These are phyloP conservation scores for Camptogramma bilineatum DNA, from an alignment of 2,888 invertebrate genomes.

Conservation along the genomic window DNA sequence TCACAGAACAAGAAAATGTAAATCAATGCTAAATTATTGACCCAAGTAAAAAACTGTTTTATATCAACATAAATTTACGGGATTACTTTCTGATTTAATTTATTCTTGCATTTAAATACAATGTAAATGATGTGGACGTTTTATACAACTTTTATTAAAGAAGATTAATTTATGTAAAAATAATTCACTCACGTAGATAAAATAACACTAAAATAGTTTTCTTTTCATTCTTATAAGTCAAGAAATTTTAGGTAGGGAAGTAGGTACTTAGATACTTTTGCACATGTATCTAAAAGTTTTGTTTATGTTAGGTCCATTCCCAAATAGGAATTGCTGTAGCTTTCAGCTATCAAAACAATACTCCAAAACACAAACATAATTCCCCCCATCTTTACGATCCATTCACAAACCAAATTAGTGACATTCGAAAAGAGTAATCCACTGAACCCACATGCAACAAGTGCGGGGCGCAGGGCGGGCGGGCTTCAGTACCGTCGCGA, in stretches of 20 bases:
- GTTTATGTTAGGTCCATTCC: neutral
- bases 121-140: neutral
- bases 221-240: no score
- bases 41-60: slow-evolving; percentile 38
- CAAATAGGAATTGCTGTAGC: neutral
- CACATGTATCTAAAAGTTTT: no score
- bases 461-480: slow-evolving; percentile 56
- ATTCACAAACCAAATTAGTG: slow-evolving; percentile 61
- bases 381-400: slow-evolving; percentile 39
- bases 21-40: slow-evolving; percentile 42
- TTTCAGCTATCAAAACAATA: neutral
- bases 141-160: neutral
- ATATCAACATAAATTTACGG: slow-evolving; percentile 37
- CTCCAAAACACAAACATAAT: neutral
- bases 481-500: slow-evolving; percentile 79
- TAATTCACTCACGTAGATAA: neutral
- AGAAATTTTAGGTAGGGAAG: no score
- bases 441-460: slow-evolving; percentile 71
- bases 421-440: slow-evolving; percentile 69
- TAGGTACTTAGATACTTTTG: no score
- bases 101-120: neutral
- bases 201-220: neutral
- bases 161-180: neutral
- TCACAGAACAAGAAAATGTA: slow-evolving; percentile 34
- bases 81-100: slow-evolving; percentile 28